Evolutionary conservation across 2,888 invertebrate genomes (phyloP).

Genomic region (Heliconius aoede): DNA sequence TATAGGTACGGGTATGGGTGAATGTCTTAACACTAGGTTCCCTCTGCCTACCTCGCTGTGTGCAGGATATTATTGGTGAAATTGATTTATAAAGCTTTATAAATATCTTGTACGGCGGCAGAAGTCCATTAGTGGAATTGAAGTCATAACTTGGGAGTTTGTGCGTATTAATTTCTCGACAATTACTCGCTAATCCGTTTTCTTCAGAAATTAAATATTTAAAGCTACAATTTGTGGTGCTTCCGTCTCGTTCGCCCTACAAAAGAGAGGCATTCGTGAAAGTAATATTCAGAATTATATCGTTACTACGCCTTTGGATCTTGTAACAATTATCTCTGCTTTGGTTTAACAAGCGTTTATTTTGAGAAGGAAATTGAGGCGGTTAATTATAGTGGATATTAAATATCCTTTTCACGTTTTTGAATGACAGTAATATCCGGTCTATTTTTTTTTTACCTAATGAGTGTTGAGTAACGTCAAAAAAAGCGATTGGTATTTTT

Average conservation of each 20-base stretch:
- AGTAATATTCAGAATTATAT: constrained; percentile 78
- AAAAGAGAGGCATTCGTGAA: constrained; percentile 74
- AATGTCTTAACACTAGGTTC: too few species aligned
- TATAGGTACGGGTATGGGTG: too few species aligned
- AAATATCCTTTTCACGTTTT: constrained; percentile 55
- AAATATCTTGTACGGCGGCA: constrained; percentile 53
- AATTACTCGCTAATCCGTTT: constrained; percentile 73
- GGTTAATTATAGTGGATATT: constrained; percentile 61
- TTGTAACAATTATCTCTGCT: constrained; percentile 77
- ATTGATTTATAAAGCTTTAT: constrained; percentile 46
- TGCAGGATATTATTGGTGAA: too few species aligned
- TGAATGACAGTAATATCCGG: constrained; percentile 26
- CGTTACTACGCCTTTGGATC: constrained; percentile 76
- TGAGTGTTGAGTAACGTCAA: background rate
- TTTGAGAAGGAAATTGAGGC: constrained; percentile 71
- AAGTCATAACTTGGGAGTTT: constrained; percentile 35
- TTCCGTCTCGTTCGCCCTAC: constrained; percentile 69
- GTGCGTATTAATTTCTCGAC: constrained; percentile 58
- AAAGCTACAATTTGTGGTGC: constrained; percentile 74
- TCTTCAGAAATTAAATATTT: constrained; percentile 77
- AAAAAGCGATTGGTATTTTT: background rate
- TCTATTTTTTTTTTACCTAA: background rate
- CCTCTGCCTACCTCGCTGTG: too few species aligned
- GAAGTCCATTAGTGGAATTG: constrained; percentile 49
- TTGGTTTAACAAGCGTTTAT: constrained; percentile 76